Conservation (phyloP, 2,888 invertebrate species). For the Antheraea yamamai region DNA sequence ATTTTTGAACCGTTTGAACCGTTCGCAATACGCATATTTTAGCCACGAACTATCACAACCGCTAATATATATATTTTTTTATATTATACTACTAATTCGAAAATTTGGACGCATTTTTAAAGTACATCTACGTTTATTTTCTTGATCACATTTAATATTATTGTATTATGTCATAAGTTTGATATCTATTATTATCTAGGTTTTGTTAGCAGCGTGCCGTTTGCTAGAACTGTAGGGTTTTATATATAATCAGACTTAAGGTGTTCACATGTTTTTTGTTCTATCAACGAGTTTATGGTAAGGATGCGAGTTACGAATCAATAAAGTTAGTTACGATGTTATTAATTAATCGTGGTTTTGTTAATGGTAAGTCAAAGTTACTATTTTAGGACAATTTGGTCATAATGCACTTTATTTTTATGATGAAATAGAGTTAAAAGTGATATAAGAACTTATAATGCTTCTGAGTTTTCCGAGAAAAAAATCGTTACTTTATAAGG, state of each 20-base stretch:
- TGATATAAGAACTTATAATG: too few relatives aligned
- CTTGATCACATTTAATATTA: conserved; percentile 70
- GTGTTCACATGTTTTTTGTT: background rate
- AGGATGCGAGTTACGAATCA: background rate
- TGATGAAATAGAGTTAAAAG: background rate
- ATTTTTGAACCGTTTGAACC: conserved; percentile 10
- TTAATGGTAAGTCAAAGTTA: background rate
- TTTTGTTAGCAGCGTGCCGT: conserved; percentile 19
- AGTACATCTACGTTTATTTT: conserved; percentile 52
- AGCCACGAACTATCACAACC: conserved; percentile 40
- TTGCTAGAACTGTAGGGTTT: background rate
- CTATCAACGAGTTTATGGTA: background rate
- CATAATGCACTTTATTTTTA: background rate
- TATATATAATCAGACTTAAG: background rate
- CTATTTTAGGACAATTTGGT: background rate
- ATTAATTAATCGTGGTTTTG: background rate
- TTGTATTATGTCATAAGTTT: conserved; percentile 74
- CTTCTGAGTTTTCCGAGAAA: too few relatives aligned
- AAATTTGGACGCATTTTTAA: conserved; percentile 76
- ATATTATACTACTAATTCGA: conserved; percentile 59
- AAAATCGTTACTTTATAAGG: too few relatives aligned
- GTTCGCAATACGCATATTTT: conserved; percentile 25
- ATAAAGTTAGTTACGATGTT: background rate
- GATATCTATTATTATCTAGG: conserved; percentile 20
- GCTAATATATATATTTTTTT: conserved; percentile 28